Conservation (phyloP, 2,888 invertebrate species). For the Hoplodrina ambigua region DNA sequence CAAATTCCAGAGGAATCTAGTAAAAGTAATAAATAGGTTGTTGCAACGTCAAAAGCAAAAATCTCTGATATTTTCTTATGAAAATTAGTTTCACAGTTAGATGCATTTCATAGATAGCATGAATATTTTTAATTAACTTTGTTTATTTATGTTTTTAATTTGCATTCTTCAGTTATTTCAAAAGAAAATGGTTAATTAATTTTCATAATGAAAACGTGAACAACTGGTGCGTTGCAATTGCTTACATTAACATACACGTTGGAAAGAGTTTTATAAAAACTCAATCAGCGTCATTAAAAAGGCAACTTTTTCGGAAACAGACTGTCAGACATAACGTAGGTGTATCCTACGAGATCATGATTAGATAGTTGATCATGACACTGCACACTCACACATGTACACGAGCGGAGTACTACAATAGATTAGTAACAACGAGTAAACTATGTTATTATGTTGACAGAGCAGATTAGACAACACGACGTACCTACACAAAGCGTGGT, state of each 20-base stretch:
- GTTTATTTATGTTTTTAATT: slow-evolving; percentile 31
- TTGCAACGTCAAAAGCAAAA: slow-evolving; percentile 11
- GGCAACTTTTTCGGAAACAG: too few species aligned
- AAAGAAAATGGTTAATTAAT: background rate
- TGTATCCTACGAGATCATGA: background rate
- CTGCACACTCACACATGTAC: background rate
- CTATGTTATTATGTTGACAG: slow-evolving; percentile 41
- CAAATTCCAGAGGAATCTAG: slow-evolving; percentile 5
- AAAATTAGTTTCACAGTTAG: slow-evolving; percentile 20
- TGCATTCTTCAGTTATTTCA: slow-evolving; percentile 11
- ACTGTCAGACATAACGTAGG: background rate
- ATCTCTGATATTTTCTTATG: slow-evolving; percentile 4
- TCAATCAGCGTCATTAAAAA: too few species aligned
- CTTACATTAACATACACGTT: too few species aligned
- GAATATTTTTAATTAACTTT: slow-evolving; percentile 38
- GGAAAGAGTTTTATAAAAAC: too few species aligned
- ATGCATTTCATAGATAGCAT: too few species aligned
- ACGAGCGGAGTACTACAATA: background rate
- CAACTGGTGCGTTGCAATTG: too few species aligned
- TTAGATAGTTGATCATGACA: background rate
- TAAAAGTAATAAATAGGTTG: slow-evolving; percentile 9
- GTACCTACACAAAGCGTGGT: background rate
- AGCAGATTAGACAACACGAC: slow-evolving; percentile 25
- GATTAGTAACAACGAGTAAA: slow-evolving; percentile 8
- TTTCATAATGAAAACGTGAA: background rate